Conservation (phyloP, 2,113 vertebrate genomes). For the Chitala chitala region DNA sequence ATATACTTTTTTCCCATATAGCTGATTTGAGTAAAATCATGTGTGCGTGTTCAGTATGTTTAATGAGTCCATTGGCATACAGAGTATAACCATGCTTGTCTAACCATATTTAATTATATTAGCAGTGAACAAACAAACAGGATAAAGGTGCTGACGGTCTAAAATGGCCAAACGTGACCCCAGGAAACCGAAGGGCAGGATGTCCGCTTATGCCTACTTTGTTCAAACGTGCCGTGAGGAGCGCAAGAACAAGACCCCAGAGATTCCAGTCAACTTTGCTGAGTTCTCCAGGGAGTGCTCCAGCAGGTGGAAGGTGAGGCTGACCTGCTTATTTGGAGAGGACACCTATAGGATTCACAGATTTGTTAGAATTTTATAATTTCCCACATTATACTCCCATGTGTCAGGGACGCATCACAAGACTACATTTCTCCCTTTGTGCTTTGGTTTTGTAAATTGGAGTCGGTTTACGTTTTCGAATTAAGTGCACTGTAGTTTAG, state of each 20-base stretch:
- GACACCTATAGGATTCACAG: no score
- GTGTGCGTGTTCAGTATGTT: not conserved
- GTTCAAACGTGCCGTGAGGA: conserved; percentile 82
- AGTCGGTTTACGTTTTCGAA: not conserved
- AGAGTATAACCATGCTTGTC: not conserved
- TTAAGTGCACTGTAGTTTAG: not conserved
- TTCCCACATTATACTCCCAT: no score
- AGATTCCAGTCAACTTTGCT: conserved; percentile 79
- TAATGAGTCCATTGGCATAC: not conserved
- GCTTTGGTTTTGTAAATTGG: not conserved
- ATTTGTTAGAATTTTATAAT: no score
- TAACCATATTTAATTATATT: not conserved
- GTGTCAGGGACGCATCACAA: no score
- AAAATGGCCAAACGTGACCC: conserved; percentile 84
- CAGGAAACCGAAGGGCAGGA: conserved; percentile 84
- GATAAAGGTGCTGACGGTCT: conserved; percentile 6
- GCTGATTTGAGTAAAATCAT: not conserved
- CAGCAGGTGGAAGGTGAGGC: conserved; percentile 69
- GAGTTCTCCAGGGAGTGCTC: conserved; percentile 85
- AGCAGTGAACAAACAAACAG: not conserved
- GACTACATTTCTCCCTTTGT: not conserved
- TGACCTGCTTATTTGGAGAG: not conserved
- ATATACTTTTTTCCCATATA: no score
- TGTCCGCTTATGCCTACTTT: conserved; percentile 84
- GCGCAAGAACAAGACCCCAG: conserved; percentile 81